These are phyloP conservation scores for Apotomis capreana DNA, from an alignment of 2,888 invertebrate species.

Conservation along the genomic window DNA sequence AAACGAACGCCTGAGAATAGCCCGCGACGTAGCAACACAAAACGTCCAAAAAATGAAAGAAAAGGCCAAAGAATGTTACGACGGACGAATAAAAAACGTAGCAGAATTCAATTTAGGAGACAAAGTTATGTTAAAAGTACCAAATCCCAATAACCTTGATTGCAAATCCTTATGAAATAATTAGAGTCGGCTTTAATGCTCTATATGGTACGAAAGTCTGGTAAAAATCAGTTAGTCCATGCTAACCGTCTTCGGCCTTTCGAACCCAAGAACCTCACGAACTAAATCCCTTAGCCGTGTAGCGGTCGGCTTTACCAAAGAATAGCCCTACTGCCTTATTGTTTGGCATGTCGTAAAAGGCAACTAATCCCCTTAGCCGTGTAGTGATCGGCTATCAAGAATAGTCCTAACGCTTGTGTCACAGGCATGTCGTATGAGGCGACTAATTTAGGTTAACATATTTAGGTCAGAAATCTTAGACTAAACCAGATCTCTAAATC, in stretches of 20 bases:
- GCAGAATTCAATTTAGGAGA: slow-evolving; percentile 41
- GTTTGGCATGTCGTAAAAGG: slow-evolving; percentile 12
- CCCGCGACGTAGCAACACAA: slow-evolving; percentile 48
- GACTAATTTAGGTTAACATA: no score
- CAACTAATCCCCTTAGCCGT: not conserved
- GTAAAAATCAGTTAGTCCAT: slow-evolving; percentile 2
- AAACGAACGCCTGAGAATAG: slow-evolving; percentile 50
- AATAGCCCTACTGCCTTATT: not conserved
- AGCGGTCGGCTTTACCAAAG: slow-evolving; percentile 8
- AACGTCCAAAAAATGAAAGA: slow-evolving; percentile 52
- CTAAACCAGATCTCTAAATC: no score
- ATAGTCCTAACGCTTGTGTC: no score
- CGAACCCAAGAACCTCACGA: not conserved
- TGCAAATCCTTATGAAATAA: not conserved
- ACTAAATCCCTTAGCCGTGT: slow-evolving; percentile 4
- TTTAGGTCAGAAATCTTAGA: no score
- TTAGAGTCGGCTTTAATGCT: not conserved
- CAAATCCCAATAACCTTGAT: not conserved
- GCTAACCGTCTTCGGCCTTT: not conserved
- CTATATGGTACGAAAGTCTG: not conserved
- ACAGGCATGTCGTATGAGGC: no score
- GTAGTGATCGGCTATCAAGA: no score
- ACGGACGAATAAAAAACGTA: slow-evolving; percentile 48
- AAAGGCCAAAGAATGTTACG: slow-evolving; percentile 53
- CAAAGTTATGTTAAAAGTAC: slow-evolving; percentile 5